phyloP scores from a whole-genome alignment of 2,113 vertebrate genomes.

The Stercorarius parasiticus region DNA sequence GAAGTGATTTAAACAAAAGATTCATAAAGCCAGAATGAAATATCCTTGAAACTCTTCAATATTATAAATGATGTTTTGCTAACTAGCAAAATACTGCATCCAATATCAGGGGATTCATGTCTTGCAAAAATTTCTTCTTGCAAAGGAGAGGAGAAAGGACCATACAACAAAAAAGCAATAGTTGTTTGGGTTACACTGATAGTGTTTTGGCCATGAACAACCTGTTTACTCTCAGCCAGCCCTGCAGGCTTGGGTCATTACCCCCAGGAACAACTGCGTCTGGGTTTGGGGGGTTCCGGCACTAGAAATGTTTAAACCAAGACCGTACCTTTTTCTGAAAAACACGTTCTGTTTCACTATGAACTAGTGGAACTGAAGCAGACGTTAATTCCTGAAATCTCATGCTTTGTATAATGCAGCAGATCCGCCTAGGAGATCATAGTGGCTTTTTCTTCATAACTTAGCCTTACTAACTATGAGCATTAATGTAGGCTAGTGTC shows the following conservation, averaged over 20 bases:
- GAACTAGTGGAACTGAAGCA: not conserved
- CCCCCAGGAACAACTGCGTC: not conserved
- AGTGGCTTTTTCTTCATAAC: not conserved
- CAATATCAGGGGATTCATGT: not conserved
- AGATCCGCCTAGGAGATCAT: not conserved
- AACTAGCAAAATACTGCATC: not conserved
- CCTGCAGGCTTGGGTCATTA: not conserved
- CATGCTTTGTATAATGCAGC: not conserved
- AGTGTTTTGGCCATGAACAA: not conserved
- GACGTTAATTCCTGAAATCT: not conserved
- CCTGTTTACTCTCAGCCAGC: not conserved
- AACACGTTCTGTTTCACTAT: not conserved
- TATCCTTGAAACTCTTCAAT: not conserved
- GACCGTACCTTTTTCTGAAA: not conserved
- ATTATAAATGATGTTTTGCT: not conserved
- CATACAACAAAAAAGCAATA: not conserved
- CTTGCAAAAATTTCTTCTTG: not conserved
- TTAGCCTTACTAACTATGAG: not conserved
- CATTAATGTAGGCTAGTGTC: not conserved
- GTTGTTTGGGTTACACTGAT: not conserved
- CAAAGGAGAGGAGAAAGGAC: not conserved
- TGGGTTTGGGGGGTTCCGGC: not conserved
- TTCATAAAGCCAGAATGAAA: not conserved
- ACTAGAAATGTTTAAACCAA: not conserved
- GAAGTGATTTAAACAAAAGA: not conserved